phyloP scores from a whole-genome alignment of 2,797 vertebrate species.

The Anniella stebbinsi region DNA sequence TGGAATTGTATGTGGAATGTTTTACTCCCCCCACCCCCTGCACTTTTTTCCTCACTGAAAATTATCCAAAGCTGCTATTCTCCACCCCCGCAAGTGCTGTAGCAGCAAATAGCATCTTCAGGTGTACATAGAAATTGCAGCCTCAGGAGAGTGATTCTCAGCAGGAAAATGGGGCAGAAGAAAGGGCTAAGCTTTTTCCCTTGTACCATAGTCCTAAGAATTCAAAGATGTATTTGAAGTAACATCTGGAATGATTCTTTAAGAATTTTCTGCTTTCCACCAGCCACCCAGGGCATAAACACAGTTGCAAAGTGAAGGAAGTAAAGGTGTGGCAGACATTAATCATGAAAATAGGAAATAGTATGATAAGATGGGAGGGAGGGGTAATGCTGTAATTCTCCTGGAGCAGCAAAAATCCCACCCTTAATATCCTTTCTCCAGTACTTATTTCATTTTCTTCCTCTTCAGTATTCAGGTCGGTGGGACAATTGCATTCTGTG shows the following conservation, averaged over 20 bases:
- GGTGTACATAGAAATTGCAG: no score
- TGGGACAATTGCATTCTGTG: constrained; percentile 69
- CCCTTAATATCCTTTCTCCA: not conserved
- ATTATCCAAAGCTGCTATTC: no score
- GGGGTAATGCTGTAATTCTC: not conserved
- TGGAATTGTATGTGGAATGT: no score
- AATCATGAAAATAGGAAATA: not conserved
- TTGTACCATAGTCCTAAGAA: not conserved
- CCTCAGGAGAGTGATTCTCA: no score
- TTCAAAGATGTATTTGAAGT: not conserved
- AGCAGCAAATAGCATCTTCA: no score
- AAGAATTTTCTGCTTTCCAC: not conserved
- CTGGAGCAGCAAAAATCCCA: not conserved
- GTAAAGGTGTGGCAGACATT: not conserved
- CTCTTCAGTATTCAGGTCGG: constrained; percentile 76
- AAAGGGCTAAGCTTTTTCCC: no score
- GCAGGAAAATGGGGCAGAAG: no score
- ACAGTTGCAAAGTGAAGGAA: not conserved
- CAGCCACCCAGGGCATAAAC: not conserved
- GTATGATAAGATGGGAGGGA: not conserved
- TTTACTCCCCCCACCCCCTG: no score
- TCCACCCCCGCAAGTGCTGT: no score
- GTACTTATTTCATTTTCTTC: not conserved
- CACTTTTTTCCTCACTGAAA: no score
- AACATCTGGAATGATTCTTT: not conserved